Base-by-base conservation (phyloP, 2,888 invertebrate species). In the Biston betularia region DNA sequence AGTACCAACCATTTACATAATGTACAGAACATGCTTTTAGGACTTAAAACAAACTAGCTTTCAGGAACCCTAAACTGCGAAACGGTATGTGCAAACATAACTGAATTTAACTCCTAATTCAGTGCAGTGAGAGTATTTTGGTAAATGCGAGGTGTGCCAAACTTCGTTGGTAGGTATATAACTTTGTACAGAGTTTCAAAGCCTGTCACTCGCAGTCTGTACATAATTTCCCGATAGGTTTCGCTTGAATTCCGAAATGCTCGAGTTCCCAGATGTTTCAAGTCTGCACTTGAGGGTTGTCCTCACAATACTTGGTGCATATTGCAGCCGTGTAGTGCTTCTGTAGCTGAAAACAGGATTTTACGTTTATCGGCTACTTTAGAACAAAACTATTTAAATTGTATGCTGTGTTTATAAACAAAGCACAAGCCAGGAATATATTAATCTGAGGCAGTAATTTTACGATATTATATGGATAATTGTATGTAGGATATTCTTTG, bases 181-280 rank as follows among this genome's bases (percentile, higher is more conserved):
- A 61, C 60, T 68, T 57, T 24, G 46, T 40, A n/a, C 15, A 7
- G 46, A 60, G 52, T 58, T 64, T 54, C 58, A 53, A 59, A 64
- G 40, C 40, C 68, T 54, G 65, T 57, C 63, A 53, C 45, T 55
- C 12, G 58, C 65, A 73, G 45, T 59, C 49, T 42, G 63, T 55
- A 55, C 63, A 54, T 69, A 65, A 70, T 70, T 69, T 72, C 62
- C 70, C 70, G 65, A 68, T 73, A 68, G 60, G 65, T 73, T 71
- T 69, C 54, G 35, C 59, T 61, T 66, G 53, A 68, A 69, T 68
- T 63, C 33, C 44, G 63, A 58, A 68, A 70, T 48, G 56, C 53
- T 57, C 57, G 14, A 68, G 61, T 57, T 65, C 52, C 59, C 67
- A 70, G 70, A 72, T 65, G 70, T 69, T 70, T 70, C 65, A 65